Conservation (phyloP, 2,797 vertebrate species). For the Sorex maritimensis region DNA sequence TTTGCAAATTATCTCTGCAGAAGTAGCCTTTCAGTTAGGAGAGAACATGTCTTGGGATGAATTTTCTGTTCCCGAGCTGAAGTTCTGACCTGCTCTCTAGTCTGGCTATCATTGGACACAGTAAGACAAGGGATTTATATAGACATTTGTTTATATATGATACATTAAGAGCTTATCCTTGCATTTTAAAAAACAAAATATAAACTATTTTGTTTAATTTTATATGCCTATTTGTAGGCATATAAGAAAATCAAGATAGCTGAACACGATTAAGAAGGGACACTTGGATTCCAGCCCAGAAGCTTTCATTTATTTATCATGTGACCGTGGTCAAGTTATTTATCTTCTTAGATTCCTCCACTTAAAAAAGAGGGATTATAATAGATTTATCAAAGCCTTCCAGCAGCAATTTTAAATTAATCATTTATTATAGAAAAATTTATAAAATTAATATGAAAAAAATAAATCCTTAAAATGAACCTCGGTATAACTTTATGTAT, state of each 20-base stretch:
- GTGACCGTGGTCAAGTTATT: conserved; percentile 47
- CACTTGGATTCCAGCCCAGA: conserved; percentile 41
- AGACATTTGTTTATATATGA: conserved; percentile 52
- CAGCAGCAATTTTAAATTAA: conserved; percentile 58
- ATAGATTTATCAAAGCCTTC: conserved; percentile 61
- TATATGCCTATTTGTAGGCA: conserved; percentile 30
- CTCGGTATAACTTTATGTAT: conserved; percentile 40
- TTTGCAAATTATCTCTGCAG: conserved; percentile 8
- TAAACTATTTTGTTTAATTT: neutral
- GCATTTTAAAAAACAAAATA: conserved; percentile 43
- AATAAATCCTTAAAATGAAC: conserved; percentile 44
- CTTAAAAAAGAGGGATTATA: conserved; percentile 55
- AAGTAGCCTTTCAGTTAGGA: conserved; percentile 41
- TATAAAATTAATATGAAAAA: conserved; percentile 68
- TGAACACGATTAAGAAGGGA: conserved; percentile 24
- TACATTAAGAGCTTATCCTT: neutral
- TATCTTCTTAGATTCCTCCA: conserved; percentile 1
- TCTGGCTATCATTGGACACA: conserved; percentile 8
- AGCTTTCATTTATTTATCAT: conserved; percentile 47
- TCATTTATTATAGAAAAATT: conserved; percentile 55
- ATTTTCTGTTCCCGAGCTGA: conserved; percentile 31
- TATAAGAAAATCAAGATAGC: conserved; percentile 59
- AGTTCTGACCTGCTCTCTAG: conserved; percentile 40
- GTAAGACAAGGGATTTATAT: neutral
- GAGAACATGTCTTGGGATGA: neutral